Conservation (phyloP, 2,888 invertebrate genomes). For the Chaitophorus viminalis region DNA sequence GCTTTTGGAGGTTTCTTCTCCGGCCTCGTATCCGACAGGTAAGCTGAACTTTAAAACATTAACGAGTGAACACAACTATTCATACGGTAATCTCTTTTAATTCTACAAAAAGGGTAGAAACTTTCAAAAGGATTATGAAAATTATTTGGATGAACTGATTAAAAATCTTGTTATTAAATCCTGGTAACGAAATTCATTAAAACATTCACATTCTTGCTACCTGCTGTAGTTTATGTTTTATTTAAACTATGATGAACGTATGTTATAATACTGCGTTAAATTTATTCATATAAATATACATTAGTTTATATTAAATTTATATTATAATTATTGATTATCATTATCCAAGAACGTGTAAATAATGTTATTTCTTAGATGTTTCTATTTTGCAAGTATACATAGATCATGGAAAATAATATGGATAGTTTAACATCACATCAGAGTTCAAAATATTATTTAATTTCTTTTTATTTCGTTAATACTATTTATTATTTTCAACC, state of each 20-base stretch:
- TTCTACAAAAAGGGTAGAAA: conserved; percentile 10
- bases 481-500: neutral
- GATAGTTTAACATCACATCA: neutral
- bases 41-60: conserved; percentile 65
- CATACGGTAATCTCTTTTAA: conserved; percentile 5
- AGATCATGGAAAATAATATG: neutral
- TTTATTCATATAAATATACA: neutral
- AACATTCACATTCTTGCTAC: neutral
- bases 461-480: neutral
- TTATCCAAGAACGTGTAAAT: neutral
- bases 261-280: neutral
- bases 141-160: conserved; percentile 12
- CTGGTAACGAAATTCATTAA: conserved; percentile 11
- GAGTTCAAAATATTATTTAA: neutral
- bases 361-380: neutral
- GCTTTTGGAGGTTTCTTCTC: conserved; percentile 82
- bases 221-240: neutral
- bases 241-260: neutral
- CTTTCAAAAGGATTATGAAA: conserved; percentile 40
- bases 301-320: neutral
- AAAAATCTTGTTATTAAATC: conserved; percentile 20
- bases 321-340: neutral
- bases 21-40: conserved; percentile 82
- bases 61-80: conserved; percentile 15
- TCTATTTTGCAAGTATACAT: neutral